These are phyloP conservation scores for Puntigrus tetrazona DNA, from an alignment of 2,113 vertebrate genomes.

Conservation along the genomic window DNA sequence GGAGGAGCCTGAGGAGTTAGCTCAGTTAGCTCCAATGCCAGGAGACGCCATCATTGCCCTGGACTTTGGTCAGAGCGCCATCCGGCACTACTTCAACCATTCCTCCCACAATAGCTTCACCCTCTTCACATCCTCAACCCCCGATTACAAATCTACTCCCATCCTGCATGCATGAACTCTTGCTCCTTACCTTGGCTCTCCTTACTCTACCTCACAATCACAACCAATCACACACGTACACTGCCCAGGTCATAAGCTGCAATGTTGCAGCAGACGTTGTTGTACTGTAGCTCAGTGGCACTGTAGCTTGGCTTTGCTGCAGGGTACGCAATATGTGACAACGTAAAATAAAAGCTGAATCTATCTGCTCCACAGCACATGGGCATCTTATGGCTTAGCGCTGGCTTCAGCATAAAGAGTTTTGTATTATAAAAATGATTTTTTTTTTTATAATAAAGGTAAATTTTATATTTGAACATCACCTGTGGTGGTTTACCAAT, in stretches of 20 bases:
- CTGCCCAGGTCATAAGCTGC: slow-evolving; percentile 33
- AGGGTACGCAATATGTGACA: slow-evolving; percentile 33
- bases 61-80: slow-evolving; percentile 86
- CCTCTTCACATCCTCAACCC: slow-evolving; percentile 71
- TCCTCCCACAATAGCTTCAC: slow-evolving; percentile 71
- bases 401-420: slow-evolving; percentile 21
- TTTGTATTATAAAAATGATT: neutral
- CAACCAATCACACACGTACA: slow-evolving; percentile 15
- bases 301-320: slow-evolving; percentile 56
- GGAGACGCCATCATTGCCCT: slow-evolving; percentile 91
- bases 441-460: slow-evolving; percentile 35
- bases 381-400: neutral
- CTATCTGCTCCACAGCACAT: slow-evolving; percentile 17
- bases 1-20: slow-evolving; percentile 91
- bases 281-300: slow-evolving; percentile 36
- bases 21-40: slow-evolving; percentile 89
- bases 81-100: slow-evolving; percentile 63
- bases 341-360: neutral
- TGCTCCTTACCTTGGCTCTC: neutral
- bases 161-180: slow-evolving; percentile 56
- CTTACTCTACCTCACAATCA: slow-evolving; percentile 53
- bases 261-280: neutral
- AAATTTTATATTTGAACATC: slow-evolving; percentile 13
- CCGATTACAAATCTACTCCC: slow-evolving; percentile 45
- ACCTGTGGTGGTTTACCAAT: neutral